Conservation (phyloP, 2,888 invertebrate genomes). For the Shargacucullia verbasci region DNA sequence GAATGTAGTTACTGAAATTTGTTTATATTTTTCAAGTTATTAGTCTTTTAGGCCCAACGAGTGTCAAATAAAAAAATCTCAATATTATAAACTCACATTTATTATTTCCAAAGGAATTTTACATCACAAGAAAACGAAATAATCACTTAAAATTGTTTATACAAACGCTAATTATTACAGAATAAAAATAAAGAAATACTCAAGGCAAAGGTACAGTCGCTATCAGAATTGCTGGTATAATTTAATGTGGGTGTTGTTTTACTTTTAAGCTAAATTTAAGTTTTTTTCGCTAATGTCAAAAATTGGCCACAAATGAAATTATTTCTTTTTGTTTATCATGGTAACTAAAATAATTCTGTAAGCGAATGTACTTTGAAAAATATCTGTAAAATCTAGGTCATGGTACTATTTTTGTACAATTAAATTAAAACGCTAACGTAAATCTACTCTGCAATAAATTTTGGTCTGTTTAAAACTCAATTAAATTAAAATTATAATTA, state of each 20-base stretch:
- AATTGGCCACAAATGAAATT: too few relatives aligned
- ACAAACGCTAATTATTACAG: slow-evolving; percentile 41
- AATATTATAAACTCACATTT: slow-evolving; percentile 75
- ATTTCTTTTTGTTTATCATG: slow-evolving; percentile 5
- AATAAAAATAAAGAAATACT: slow-evolving; percentile 34
- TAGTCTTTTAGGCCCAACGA: neutral
- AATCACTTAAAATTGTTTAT: slow-evolving; percentile 43
- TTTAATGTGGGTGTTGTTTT: too few relatives aligned
- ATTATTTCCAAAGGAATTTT: slow-evolving; percentile 73
- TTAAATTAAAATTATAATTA: slow-evolving; percentile 11
- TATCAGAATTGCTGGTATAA: slow-evolving; percentile 23
- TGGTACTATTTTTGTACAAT: slow-evolving; percentile 49
- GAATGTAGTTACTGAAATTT: too few relatives aligned
- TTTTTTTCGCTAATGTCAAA: too few relatives aligned
- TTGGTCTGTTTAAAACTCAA: slow-evolving; percentile 50
- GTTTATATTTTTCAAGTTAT: too few relatives aligned
- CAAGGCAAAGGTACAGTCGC: slow-evolving; percentile 43
- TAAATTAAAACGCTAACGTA: slow-evolving; percentile 46
- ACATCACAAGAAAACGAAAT: slow-evolving; percentile 65
- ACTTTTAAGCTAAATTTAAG: too few relatives aligned
- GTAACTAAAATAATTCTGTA: slow-evolving; percentile 31
- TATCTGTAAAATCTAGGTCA: slow-evolving; percentile 49
- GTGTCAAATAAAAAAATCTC: slow-evolving; percentile 41
- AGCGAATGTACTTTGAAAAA: slow-evolving; percentile 35
- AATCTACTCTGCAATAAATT: slow-evolving; percentile 33